These are phyloP conservation scores for Stegastes partitus DNA, from an alignment of 2,113 vertebrate genomes.

Conservation along the genomic window DNA sequence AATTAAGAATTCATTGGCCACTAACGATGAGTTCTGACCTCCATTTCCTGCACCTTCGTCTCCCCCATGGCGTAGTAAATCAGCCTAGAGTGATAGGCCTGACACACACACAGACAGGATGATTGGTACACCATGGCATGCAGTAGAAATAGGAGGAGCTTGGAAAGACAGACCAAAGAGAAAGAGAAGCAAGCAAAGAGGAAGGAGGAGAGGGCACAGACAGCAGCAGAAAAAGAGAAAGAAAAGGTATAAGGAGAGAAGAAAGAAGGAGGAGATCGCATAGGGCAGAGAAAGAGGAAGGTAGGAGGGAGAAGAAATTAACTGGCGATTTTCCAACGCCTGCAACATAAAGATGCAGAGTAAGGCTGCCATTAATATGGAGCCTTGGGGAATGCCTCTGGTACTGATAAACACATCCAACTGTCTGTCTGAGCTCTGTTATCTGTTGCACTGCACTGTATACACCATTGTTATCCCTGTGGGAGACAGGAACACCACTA, in stretches of 20 bases:
- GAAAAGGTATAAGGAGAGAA: neutral
- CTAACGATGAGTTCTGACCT: slow-evolving; percentile 83
- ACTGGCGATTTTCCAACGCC: slow-evolving; percentile 57
- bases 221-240: neutral
- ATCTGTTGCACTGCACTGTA: slow-evolving; percentile 56
- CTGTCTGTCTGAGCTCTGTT: slow-evolving; percentile 58
- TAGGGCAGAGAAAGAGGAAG: slow-evolving; percentile 10
- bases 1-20: slow-evolving; percentile 85
- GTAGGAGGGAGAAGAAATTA: slow-evolving; percentile 11
- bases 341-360: slow-evolving; percentile 50
- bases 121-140: slow-evolving; percentile 45
- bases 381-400: slow-evolving; percentile 62
- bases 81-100: slow-evolving; percentile 60
- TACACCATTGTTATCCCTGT: slow-evolving; percentile 57
- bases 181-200: slow-evolving; percentile 4
- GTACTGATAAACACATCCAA: slow-evolving; percentile 68
- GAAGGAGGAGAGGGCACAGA: neutral
- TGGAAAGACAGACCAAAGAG: neutral
- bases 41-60: slow-evolving; percentile 75
- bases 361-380: slow-evolving; percentile 54
- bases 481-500: slow-evolving; percentile 61
- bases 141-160: slow-evolving; percentile 32
- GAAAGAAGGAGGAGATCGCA: neutral
- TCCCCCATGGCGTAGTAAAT: slow-evolving; percentile 63
- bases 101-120: slow-evolving; percentile 29